Evolutionary conservation across 2,113 vertebrate genomes (phyloP).

Genomic region (Ameiurus melas): DNA sequence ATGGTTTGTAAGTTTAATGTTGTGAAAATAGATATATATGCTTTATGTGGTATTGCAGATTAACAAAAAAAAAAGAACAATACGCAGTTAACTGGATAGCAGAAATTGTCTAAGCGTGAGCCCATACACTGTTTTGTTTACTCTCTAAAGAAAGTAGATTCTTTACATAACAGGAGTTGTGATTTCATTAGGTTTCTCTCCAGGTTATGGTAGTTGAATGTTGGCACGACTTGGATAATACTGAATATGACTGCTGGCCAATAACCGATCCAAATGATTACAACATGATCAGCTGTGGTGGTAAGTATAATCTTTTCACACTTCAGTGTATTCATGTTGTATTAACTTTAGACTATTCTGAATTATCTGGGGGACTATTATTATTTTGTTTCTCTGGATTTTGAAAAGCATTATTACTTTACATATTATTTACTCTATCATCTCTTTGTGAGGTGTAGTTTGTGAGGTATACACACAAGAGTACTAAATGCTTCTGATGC

Average conservation of each 20-base stretch:
- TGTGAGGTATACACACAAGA: neutral
- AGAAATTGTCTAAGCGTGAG: neutral
- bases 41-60: neutral
- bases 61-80: neutral
- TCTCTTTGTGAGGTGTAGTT: neutral
- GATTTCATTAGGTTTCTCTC: conserved; percentile 19
- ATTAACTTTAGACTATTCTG: neutral
- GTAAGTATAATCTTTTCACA: conserved; percentile 47
- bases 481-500: neutral
- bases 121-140: neutral
- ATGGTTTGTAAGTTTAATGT: neutral
- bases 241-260: conserved; percentile 76
- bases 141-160: neutral
- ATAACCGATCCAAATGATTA: conserved; percentile 68
- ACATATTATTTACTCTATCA: neutral
- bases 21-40: neutral
- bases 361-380: neutral
- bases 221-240: conserved; percentile 76
- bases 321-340: neutral
- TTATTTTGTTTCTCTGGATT: neutral
- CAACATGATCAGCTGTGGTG: conserved; percentile 75
- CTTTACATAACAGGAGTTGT: neutral
- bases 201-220: conserved; percentile 60
- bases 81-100: neutral
- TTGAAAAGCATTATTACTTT: neutral